Percentiles rank a stretch among this genome's conserved stretches.
These are phyloP conservation scores for Trichomycterus rosablanca DNA, from an alignment of 2,113 vertebrate genomes.

Conservation along the genomic window DNA sequence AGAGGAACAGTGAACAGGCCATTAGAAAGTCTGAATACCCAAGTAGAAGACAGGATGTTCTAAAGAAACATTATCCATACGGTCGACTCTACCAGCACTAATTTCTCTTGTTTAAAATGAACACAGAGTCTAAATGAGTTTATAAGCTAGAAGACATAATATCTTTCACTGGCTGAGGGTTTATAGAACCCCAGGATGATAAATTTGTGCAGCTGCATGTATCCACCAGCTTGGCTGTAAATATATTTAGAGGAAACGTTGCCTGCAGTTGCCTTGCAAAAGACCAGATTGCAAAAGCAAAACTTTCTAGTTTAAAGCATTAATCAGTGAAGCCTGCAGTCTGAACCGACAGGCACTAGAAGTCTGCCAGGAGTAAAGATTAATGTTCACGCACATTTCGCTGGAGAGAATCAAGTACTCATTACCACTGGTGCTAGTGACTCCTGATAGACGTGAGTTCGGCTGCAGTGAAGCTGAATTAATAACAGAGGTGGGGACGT, in stretches of 20 bases:
- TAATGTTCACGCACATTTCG: background rate
- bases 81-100: no score
- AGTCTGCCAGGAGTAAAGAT: constrained; percentile 15
- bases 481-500: background rate
- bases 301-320: background rate
- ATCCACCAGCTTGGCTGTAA: background rate
- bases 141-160: background rate
- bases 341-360: background rate
- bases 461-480: background rate
- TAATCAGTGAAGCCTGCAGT: background rate
- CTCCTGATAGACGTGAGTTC: constrained; percentile 1
- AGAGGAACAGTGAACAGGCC: no score
- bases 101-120: no score
- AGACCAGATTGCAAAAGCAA: background rate
- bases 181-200: background rate
- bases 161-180: background rate
- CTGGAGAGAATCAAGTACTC: background rate
- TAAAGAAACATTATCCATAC: no score
- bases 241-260: no score
- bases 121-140: no score
- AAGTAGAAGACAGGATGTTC: no score
- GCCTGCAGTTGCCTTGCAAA: constrained; percentile 5
- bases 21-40: no score
- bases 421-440: background rate
- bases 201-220: background rate